phyloP scores from a whole-genome alignment of 2,888 invertebrate species.

The Masnerella sp. region DNA sequence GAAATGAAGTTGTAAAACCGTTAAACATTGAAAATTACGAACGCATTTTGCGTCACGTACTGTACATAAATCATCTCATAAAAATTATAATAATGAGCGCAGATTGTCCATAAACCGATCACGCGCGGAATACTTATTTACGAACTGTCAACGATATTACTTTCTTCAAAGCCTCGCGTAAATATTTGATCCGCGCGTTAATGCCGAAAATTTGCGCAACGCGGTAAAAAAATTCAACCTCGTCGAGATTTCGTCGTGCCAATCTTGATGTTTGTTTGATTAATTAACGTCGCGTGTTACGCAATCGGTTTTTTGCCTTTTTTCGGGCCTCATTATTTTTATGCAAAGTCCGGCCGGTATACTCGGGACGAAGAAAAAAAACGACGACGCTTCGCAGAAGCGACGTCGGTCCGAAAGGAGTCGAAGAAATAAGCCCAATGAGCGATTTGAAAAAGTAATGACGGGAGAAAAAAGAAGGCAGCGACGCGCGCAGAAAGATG shows the following conservation, averaged over 20 bases:
- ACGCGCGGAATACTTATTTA: slow-evolving; percentile 27
- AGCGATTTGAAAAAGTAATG: slow-evolving; percentile 56
- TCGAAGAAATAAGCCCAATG: slow-evolving; percentile 54
- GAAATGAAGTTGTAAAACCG: slow-evolving; percentile 26
- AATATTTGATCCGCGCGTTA: slow-evolving; percentile 1
- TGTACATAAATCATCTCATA: slow-evolving; percentile 6
- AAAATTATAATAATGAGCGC: slow-evolving; percentile 25
- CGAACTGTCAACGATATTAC: slow-evolving; percentile 28
- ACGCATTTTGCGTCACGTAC: slow-evolving; percentile 7
- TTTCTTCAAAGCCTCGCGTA: background rate
- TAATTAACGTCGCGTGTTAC: slow-evolving; percentile 22
- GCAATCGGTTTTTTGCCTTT: slow-evolving; percentile 23
- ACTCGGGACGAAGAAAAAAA: slow-evolving; percentile 18
- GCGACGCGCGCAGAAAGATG: slow-evolving; percentile 42
- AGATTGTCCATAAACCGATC: slow-evolving; percentile 20
- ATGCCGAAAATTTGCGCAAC: too few relatives aligned
- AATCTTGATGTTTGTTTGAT: slow-evolving; percentile 3
- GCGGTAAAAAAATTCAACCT: too few relatives aligned
- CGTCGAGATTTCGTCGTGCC: too few relatives aligned
- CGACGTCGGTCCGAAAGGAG: slow-evolving; percentile 41
- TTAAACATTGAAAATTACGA: slow-evolving; percentile 1
- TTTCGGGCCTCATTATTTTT: slow-evolving; percentile 36
- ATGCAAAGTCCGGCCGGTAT: slow-evolving; percentile 27
- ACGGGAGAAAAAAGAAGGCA: slow-evolving; percentile 34
- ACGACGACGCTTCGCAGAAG: slow-evolving; percentile 34